A percentile compares a stretch with the other conserved stretches of the same genome.
These are phyloP conservation scores for Folsomia manolachei DNA, from an alignment of 2,888 invertebrate genomes.

Conservation along the genomic window DNA sequence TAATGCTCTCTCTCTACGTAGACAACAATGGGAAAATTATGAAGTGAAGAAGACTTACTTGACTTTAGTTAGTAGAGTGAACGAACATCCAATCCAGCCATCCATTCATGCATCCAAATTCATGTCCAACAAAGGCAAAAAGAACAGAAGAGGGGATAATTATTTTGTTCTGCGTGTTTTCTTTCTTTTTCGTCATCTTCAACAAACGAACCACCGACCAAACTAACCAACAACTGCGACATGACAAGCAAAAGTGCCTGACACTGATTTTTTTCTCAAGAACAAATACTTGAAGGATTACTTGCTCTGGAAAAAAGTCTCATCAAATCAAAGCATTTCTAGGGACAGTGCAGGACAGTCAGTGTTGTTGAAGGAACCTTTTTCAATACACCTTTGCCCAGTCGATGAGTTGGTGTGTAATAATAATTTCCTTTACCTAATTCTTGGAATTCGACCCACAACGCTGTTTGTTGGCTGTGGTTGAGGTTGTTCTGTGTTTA, in stretches of 20 bases:
- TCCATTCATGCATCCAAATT: conserved; percentile 17
- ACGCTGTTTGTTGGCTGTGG: too few relatives aligned
- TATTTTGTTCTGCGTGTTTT: conserved; percentile 10
- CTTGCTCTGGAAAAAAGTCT: background rate
- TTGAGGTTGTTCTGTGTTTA: too few relatives aligned
- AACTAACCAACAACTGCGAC: too few relatives aligned
- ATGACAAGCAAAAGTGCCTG: conserved; percentile 8
- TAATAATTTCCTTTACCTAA: background rate
- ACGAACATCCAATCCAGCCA: background rate
- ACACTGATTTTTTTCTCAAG: background rate
- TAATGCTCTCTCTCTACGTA: background rate
- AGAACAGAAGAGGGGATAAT: background rate
- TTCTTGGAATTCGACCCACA: conserved; percentile 1
- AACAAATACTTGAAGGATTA: too few relatives aligned
- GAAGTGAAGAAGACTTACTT: conserved; percentile 2
- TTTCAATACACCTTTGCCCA: background rate
- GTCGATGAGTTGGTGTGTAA: background rate
- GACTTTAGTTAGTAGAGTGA: background rate
- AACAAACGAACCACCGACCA: background rate
- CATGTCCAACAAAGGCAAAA: background rate
- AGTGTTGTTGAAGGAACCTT: background rate
- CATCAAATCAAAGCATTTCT: too few relatives aligned
- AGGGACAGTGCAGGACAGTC: background rate
- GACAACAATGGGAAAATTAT: conserved; percentile 15
- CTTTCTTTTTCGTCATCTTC: background rate